Base-by-base conservation (phyloP, 2,797 vertebrate species). In the Mallotus villosus region DNA sequence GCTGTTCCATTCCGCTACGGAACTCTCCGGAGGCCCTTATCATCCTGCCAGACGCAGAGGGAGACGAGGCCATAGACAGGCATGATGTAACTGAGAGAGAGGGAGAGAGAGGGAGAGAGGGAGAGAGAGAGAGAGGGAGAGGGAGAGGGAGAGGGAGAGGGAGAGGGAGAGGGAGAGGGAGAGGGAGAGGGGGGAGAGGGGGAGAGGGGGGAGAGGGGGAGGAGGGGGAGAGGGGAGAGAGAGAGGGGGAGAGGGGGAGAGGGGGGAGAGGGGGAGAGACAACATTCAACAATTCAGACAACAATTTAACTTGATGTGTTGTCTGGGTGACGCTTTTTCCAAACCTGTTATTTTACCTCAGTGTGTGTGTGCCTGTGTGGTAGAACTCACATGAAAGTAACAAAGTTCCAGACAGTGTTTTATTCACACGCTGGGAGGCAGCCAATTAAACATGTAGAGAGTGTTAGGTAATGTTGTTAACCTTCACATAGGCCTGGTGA, bases 141-240 rank as follows among this genome's bases (percentile, higher is more conserved):
- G 51, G 67, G 80, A 8, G 34, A 9, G 34, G 1, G 37, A 41
- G 9, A 0, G 37, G 12, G 37, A 2, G 37, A 12, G 34, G 34
- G 37, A 41, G 11, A 41, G 37, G 11, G 37, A 41, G 78, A 68
- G 74, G 34, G 55, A 73, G 71, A 73, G 29, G 68, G 78, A 67
- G 63, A 12, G 24, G 67, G 72, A 75, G 77, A 72, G 73, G 71
- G 62, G 65, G 85, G 62, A 63, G 85, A 85, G 84, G 81, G 79
- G 73, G 78, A 74, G 78, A 75, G 8, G 71, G 5, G 74, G 1
- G 34, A 34, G 1, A 3, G 27, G 3, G 27, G 27, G 27, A 27
- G 27, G n/a, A n/a, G 83, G 80, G 8, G 34, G 8, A 8, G 5
- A 6, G 8, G 5, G 5, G 34, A 8, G 34, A 8, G 34, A 2